These are phyloP conservation scores for Tuberolachnus salignus DNA, from an alignment of 2,888 invertebrate species.

Conservation along the genomic window DNA sequence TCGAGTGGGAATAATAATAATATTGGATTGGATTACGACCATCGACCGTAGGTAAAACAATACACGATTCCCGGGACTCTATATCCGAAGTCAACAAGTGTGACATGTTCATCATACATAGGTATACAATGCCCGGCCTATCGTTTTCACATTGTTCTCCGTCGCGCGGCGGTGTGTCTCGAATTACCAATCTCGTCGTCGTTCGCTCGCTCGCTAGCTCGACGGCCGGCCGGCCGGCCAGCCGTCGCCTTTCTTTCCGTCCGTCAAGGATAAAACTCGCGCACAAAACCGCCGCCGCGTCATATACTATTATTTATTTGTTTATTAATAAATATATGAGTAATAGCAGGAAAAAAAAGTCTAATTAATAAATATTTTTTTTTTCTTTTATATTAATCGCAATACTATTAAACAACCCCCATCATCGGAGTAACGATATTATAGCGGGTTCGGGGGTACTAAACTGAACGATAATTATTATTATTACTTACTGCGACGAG, in stretches of 20 bases:
- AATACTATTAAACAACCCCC: slow-evolving; percentile 46
- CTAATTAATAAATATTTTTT: too few relatives aligned
- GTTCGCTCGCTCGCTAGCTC: neutral
- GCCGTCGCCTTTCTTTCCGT: slow-evolving; percentile 20
- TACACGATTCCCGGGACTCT: slow-evolving; percentile 36
- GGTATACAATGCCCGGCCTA: too few relatives aligned
- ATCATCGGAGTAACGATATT: slow-evolving; percentile 16
- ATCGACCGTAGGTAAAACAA: slow-evolving; percentile 33
- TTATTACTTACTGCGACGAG: too few relatives aligned
- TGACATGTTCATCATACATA: slow-evolving; percentile 40
- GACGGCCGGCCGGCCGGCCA: neutral
- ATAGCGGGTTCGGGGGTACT: too few relatives aligned
- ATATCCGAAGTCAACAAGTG: slow-evolving; percentile 35
- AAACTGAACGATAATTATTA: slow-evolving; percentile 15
- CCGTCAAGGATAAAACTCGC: slow-evolving; percentile 35
- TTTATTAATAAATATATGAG: too few relatives aligned
- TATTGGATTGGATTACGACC: slow-evolving; percentile 30
- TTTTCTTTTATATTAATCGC: too few relatives aligned
- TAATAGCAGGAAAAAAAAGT: too few relatives aligned
- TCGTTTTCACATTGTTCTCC: slow-evolving; percentile 54
- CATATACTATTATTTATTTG: neutral
- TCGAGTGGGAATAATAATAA: slow-evolving; percentile 5
- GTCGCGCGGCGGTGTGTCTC: slow-evolving; percentile 49
- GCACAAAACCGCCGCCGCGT: neutral
- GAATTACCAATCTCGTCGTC: slow-evolving; percentile 49